Base-by-base conservation (phyloP, 2,113 vertebrate species). In the Misgurnus mizolepis region DNA sequence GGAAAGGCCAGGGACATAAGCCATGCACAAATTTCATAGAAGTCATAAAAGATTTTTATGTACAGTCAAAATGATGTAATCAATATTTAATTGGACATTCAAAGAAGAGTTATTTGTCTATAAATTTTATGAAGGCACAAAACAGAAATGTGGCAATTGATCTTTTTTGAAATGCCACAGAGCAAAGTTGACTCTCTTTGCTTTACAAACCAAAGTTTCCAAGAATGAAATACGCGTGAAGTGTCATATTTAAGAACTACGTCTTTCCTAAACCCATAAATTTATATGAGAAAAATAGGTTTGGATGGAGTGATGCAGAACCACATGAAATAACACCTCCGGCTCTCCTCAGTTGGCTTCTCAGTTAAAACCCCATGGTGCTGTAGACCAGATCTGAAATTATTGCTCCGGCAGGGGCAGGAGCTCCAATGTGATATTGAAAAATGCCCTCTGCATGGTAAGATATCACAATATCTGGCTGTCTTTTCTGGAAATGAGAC, bases 161-260 rank as follows among this genome's bases (percentile, higher is more conserved):
- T 62, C 27, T 43, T 39, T 64, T 49, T 39, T 17, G 39, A 49
- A 75, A 58, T 14, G 39, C 27, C 66, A 60, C 50, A 80, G 47
- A 27, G 22, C n/a, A 14, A 45, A 34, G 27, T 34, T 34, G 56
- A 61, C 40, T 80, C 76, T 49, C 64, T 81, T 76, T 66, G 76
- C 17, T 58, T 18, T n/a, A n/a, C 67, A 67, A 76, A 22, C 56
- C 67, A 78, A 88, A 82, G 71, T 89, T 85, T 88, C 86, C 86
- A 87, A 87, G 82, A 86, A 84, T 83, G 86, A 87, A 85, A 86
- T 85, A 87, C 72, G 58, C 60, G 78, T 89, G 85, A 89, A 83
- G 87, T 76, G 76, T 86, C 76, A 87, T 91, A 88, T 91, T 92
- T 89, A 90, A 90, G 86, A 85, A 34, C 61, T 87, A 86, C 84